Conservation (phyloP, 2,113 vertebrate species). For the Maccullochella peelii region DNA sequence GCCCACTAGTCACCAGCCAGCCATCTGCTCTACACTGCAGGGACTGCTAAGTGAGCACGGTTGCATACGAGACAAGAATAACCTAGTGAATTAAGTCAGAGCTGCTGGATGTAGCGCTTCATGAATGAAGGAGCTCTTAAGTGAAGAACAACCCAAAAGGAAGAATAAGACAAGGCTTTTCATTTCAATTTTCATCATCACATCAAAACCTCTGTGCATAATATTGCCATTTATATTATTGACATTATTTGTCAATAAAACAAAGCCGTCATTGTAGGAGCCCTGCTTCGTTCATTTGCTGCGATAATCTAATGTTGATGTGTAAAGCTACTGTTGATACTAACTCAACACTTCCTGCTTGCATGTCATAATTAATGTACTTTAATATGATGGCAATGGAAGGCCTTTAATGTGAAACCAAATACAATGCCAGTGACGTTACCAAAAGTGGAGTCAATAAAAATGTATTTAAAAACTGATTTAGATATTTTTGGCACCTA, state of each 20-base stretch:
- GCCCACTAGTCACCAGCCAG: slow-evolving; percentile 33
- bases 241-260: neutral
- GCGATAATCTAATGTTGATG: neutral
- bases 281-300: neutral
- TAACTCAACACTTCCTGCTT: neutral
- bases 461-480: neutral
- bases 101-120: neutral
- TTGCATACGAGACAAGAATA: slow-evolving; percentile 19
- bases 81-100: slow-evolving; percentile 23
- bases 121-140: slow-evolving; percentile 7
- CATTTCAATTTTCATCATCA: neutral
- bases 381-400: neutral
- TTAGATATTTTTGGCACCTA: neutral
- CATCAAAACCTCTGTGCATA: neutral
- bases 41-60: slow-evolving; percentile 46
- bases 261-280: neutral
- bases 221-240: neutral
- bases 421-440: neutral
- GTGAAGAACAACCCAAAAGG: neutral
- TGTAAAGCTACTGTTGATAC: neutral
- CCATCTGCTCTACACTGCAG: slow-evolving; percentile 46
- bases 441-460: neutral
- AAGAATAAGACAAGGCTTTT: neutral
- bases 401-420: neutral
- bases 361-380: neutral